Conservation (phyloP, 1,140 invertebrate genomes). For the Hestina assimilis region DNA sequence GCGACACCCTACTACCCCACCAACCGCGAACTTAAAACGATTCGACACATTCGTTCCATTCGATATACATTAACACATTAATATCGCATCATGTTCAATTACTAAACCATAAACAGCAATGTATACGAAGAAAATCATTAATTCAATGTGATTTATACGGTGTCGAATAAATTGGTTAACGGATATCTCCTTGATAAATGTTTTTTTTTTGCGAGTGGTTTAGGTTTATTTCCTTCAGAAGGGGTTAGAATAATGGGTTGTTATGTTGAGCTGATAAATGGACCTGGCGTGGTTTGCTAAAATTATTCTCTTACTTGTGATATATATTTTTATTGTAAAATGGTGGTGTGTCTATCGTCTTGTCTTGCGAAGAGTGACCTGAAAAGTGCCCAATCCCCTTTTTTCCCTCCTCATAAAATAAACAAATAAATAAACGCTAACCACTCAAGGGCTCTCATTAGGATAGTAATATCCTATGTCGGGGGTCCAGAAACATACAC, state of each 20-base stretch:
- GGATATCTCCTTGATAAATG: conserved; percentile 10
- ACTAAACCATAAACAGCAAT: not conserved
- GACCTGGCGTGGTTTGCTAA: not conserved
- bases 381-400: no score
- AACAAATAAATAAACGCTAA: no score
- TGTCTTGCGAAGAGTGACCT: not conserved
- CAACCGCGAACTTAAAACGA: not conserved
- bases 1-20: not conserved
- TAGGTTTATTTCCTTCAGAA: conserved; percentile 13
- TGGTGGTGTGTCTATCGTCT: not conserved
- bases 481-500: no score
- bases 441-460: not conserved
- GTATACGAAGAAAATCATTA: not conserved
- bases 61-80: conserved; percentile 9
- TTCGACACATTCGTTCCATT: not conserved
- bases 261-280: conserved; percentile 12
- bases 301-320: conserved; percentile 1
- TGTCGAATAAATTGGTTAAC: conserved; percentile 3
- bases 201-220: conserved; percentile 8
- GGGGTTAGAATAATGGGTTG: conserved; percentile 7
- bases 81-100: not conserved
- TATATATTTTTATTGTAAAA: not conserved
- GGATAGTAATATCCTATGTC: no score
- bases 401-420: no score
- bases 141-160: not conserved